Evolutionary conservation across 2,113 vertebrate genomes (phyloP).

Genomic region (Lates calcarifer): DNA sequence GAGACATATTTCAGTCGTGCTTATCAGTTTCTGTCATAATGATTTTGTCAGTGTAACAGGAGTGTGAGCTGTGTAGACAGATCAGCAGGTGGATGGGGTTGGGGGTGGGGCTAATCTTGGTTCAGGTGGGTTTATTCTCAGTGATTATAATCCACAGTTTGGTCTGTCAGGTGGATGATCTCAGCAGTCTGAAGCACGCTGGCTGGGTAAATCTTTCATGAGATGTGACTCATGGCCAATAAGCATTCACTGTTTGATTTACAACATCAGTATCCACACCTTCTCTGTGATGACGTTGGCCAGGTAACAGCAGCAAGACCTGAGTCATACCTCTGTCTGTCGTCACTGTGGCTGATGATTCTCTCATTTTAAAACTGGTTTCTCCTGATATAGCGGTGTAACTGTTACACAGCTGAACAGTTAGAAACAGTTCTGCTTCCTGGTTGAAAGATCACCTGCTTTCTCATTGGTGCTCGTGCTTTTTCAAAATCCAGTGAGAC

Average conservation of each 20-base stretch:
- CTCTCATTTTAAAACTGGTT: constrained; percentile 48
- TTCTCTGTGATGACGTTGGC: constrained; percentile 33
- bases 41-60: neutral
- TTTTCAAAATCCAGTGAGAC: neutral
- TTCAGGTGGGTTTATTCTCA: neutral
- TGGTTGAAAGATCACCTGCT: neutral
- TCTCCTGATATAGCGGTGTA: neutral
- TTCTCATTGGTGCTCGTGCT: constrained; percentile 38
- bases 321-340: constrained; percentile 38
- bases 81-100: neutral
- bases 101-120: no score
- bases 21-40: no score
- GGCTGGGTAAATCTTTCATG: neutral
- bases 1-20: no score
- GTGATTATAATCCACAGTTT: neutral
- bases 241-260: neutral
- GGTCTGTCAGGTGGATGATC: neutral
- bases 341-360: neutral
- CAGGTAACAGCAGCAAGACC: constrained; percentile 19
- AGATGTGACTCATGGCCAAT: constrained; percentile 12
- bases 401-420: neutral
- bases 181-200: neutral
- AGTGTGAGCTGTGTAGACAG: neutral
- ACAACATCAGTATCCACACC: constrained; percentile 5
- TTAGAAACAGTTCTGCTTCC: neutral